Percentiles rank a stretch among this genome's conserved stretches.
These are phyloP conservation scores for Periparus ater DNA, from an alignment of 2,797 vertebrate species.

Conservation along the genomic window DNA sequence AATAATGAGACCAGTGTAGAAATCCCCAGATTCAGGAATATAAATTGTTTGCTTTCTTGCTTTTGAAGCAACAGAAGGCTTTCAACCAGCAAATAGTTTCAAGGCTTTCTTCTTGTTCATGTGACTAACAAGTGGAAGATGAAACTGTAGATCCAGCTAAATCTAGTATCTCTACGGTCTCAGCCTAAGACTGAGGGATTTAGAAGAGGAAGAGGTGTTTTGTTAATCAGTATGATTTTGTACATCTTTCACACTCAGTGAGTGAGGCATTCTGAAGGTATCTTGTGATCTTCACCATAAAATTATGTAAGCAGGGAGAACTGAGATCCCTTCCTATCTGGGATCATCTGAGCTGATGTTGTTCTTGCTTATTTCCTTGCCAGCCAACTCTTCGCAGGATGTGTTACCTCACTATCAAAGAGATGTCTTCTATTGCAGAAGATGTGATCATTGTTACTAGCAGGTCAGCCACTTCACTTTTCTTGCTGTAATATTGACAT, in stretches of 20 bases:
- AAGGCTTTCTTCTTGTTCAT: not conserved
- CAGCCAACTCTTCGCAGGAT: slow-evolving; percentile 82
- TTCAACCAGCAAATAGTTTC: not conserved
- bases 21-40: not conserved
- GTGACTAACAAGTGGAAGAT: not conserved
- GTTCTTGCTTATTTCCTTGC: not conserved
- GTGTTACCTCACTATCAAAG: slow-evolving; percentile 85
- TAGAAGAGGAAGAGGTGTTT: not conserved
- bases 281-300: not conserved
- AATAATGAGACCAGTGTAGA: not conserved
- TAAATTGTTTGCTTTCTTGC: not conserved
- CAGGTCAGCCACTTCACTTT: slow-evolving; percentile 65
- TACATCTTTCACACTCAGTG: not conserved
- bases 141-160: not conserved
- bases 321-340: not conserved
- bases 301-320: not conserved
- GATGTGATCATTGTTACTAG: slow-evolving; percentile 85
- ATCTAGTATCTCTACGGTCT: not conserved
- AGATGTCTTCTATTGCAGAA: slow-evolving; percentile 82
- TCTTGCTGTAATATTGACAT: not conserved
- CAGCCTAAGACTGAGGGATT: not conserved
- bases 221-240: not conserved
- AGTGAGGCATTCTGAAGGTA: not conserved
- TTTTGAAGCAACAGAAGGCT: not conserved
- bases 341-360: not conserved